These are phyloP conservation scores for Homarus gammarus DNA, from an alignment of 2,888 invertebrate species.

Conservation along the genomic window DNA sequence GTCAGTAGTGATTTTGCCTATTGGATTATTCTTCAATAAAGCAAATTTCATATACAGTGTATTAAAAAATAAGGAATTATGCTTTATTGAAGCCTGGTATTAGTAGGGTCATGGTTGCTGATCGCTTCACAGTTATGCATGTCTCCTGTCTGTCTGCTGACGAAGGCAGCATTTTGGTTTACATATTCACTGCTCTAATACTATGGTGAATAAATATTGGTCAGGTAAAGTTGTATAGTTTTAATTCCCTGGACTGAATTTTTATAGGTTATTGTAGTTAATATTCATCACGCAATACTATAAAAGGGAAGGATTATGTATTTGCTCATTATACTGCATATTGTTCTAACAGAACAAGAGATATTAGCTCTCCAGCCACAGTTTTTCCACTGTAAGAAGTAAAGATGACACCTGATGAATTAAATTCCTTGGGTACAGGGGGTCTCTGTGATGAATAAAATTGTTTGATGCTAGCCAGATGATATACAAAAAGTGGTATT, in stretches of 20 bases:
- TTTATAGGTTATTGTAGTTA: neutral
- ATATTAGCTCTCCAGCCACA: no score
- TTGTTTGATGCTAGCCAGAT: no score
- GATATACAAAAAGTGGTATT: no score
- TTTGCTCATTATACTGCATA: slow-evolving; percentile 18
- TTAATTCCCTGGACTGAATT: neutral
- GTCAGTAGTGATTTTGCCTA: slow-evolving; percentile 13
- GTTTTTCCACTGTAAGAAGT: no score
- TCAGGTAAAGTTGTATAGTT: slow-evolving; percentile 38
- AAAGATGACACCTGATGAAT: no score
- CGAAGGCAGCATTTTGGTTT: slow-evolving; percentile 68
- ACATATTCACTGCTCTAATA: slow-evolving; percentile 70
- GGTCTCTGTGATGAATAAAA: no score
- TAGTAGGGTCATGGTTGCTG: slow-evolving; percentile 54
- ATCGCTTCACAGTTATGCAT: slow-evolving; percentile 62
- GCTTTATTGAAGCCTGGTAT: slow-evolving; percentile 44
- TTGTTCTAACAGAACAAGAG: no score
- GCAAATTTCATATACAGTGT: slow-evolving; percentile 32
- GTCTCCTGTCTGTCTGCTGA: slow-evolving; percentile 69
- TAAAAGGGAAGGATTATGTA: neutral
- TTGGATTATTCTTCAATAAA: slow-evolving; percentile 41
- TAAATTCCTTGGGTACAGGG: no score
- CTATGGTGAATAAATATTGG: slow-evolving; percentile 70
- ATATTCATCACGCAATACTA: neutral
- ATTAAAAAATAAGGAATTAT: slow-evolving; percentile 30